Base-by-base conservation (phyloP, 2,113 vertebrate species). In the Syrrhaptes paradoxus region DNA sequence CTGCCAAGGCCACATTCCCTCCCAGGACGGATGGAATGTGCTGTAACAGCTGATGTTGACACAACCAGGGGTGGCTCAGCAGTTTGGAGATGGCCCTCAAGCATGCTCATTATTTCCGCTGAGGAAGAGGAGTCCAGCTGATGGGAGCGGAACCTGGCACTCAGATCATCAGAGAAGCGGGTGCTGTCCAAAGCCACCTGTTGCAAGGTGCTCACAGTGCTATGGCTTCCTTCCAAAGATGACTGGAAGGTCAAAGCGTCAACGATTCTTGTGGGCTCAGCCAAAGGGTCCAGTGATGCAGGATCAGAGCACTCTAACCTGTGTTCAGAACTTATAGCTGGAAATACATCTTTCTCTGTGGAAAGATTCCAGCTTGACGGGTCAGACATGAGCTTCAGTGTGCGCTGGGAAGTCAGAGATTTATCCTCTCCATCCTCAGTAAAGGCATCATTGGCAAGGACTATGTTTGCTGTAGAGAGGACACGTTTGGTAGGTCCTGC, bases 41-140 rank as follows among this genome's bases (percentile, higher is more conserved):
- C 57, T 72, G 93, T 62, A 85, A 75, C 59, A 89, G 92, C 6
- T 91, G 97, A 72, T 29, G 93, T 21, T 72, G 96, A 76, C 70
- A 92, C 32, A 96, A 96, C 51, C 57, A 91, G 15, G 85, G 96
- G 73, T 21, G 98, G 91, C 11, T 97, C 79, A 11, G 96, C 71
- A n/a, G 97, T 84, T 3, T 97, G 96, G 1, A 97, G 95, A 66
- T 2, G 75, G 5, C 95, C 91, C 41, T 97, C 96, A 87, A 97
- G 77, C 4, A 96, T 43, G 19, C 80, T 97, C 11, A 97, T 95
- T 43, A 98, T 96, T 92, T 98, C 98, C 36, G 97, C 98, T 11
- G 98, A 98, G 2, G 98, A 98, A 61, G 98, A 98, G 2, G 98
- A 98, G 67, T 98, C 98, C 29, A 98, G 97, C 31, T 59, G 97